phyloP scores from a whole-genome alignment of 2,797 vertebrate genomes.

The Morus bassanus region DNA sequence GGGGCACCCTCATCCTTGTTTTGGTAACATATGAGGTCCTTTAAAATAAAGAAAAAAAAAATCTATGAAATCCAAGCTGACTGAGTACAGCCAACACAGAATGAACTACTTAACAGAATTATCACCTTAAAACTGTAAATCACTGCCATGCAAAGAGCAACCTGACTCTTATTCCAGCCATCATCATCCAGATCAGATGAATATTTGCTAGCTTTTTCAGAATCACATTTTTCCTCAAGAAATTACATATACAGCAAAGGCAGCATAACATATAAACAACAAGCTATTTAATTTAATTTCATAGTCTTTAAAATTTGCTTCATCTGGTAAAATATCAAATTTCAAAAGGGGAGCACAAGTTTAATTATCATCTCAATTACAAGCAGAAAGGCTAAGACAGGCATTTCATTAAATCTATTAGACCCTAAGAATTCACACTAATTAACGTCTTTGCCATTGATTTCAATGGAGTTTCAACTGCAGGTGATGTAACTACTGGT shows the following conservation, averaged over 20 bases:
- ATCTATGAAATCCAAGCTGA: neutral
- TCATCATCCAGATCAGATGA: neutral
- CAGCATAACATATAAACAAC: neutral
- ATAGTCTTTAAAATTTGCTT: neutral
- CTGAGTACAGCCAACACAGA: neutral
- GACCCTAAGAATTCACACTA: neutral
- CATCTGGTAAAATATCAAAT: neutral
- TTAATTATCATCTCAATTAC: neutral
- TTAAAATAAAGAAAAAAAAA: neutral
- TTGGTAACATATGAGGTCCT: neutral
- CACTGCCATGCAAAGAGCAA: neutral
- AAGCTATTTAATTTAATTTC: neutral
- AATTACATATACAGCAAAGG: neutral
- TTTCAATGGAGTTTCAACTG: neutral
- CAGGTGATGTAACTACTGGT: neutral
- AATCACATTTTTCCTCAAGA: neutral
- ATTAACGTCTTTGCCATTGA: neutral
- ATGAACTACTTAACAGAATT: neutral
- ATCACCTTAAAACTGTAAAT: neutral
- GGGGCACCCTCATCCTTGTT: neutral
- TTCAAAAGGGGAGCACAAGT: neutral
- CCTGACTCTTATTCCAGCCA: neutral
- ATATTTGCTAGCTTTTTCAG: neutral
- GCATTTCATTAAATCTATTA: neutral
- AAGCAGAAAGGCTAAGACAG: neutral